Base-by-base conservation (phyloP, 2,888 invertebrate genomes). In the Tetragonula carbonaria region DNA sequence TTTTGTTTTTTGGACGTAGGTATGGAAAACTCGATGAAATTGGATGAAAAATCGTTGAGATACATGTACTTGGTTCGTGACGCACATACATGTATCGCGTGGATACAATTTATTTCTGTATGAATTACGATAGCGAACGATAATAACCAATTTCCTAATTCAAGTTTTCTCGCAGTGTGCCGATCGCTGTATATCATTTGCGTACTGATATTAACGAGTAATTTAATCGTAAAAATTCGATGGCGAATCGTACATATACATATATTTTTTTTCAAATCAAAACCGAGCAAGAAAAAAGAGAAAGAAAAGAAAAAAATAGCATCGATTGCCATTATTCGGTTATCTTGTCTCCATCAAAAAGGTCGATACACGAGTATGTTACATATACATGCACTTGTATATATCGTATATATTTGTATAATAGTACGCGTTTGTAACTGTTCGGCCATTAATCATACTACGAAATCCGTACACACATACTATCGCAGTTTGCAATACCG, bases 371-470 rank as follows among this genome's bases (percentile, higher is more conserved):
- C 62, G 73, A 59, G 73, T 38, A 73, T 45, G 55, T 21, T 14
- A 16, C n/a, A 59, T 16, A 13, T 53, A 50, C 55, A 55, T 14
- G 28, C 16, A 21, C 66, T n/a, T 57, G 33, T 65, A 62, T 53
- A 45, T 53, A 71, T 33, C 45, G 51, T 16, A 28, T 63, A 11
- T 5, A 13, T 33, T n/a, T 16, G 38, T 76, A 28, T 62, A 28
- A 62, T 62, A 28, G 51, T 67, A 62, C 13, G 23, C 16, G 21
- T 63, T 23, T 59, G 45, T 66, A 59, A 51, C 33, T 66, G 33
- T n/a, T n/a, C 51, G 53, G 33, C 65, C 65, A 83, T 74, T 84
- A 84, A 80, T 85, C 70, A 74, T 84, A 74, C 79, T 55, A 38
- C 57, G 16, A 70, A 85, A 84, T 80, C 70, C 70, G 55, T 74